Evolutionary conservation across 2,888 invertebrate genomes (phyloP).

Genomic region (Brachyptera risi): DNA sequence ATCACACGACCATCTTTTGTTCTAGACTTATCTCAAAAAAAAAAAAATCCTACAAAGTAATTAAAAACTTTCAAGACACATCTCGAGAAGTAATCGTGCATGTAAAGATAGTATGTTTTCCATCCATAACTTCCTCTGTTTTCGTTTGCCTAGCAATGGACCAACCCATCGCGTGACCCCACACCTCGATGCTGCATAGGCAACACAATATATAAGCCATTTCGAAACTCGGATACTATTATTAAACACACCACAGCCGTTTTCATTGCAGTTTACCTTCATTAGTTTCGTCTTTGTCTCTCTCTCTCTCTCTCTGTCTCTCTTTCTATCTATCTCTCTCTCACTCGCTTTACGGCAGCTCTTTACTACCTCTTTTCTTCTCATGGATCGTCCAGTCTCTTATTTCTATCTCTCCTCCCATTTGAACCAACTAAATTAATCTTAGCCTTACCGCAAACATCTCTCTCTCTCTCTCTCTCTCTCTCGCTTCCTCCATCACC

Average conservation of each 20-base stretch:
- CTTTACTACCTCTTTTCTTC: not conserved
- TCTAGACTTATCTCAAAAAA: not conserved
- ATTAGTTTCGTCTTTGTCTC: no score
- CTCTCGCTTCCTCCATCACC: not conserved
- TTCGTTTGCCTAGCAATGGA: not conserved
- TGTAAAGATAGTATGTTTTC: not conserved
- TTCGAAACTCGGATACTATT: slow-evolving; percentile 3
- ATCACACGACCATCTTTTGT: not conserved
- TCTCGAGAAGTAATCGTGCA: not conserved
- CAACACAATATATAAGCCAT: slow-evolving; percentile 4
- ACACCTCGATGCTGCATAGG: no score
- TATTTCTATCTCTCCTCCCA: slow-evolving; percentile 1
- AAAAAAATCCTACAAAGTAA: no score
- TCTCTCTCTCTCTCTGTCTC: no score
- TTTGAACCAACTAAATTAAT: not conserved
- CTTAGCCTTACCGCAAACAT: not conserved
- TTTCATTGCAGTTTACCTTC: not conserved
- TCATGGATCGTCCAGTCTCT: not conserved
- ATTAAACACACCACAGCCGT: not conserved
- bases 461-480: not conserved
- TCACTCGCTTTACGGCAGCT: not conserved
- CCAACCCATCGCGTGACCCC: slow-evolving; percentile 2
- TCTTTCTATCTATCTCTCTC: no score
- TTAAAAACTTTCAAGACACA: not conserved
- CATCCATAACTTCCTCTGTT: not conserved